phyloP scores from a whole-genome alignment of 2,113 vertebrate genomes.

The Melanotaenia duboulayi region DNA sequence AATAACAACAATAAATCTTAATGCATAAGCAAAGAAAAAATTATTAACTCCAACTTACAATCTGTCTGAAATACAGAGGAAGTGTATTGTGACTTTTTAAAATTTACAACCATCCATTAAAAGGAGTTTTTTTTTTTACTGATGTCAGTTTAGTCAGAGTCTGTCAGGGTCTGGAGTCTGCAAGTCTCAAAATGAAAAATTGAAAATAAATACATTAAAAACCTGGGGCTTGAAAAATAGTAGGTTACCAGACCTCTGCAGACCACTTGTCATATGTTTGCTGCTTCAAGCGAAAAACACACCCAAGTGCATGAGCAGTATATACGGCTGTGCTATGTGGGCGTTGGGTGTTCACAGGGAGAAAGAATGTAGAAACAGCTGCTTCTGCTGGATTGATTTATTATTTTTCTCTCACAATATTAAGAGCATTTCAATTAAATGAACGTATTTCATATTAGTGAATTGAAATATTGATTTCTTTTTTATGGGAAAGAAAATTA shows the following conservation, averaged over 20 bases:
- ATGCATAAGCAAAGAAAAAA: neutral
- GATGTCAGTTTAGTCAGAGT: neutral
- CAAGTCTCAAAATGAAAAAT: neutral
- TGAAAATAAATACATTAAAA: neutral
- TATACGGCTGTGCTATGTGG: neutral
- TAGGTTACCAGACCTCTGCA: slow-evolving; percentile 2
- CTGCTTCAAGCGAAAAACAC: neutral
- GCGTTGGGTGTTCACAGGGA: neutral
- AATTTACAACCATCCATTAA: neutral
- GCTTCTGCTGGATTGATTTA: neutral
- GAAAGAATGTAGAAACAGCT: neutral
- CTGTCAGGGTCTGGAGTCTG: neutral
- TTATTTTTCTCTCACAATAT: neutral
- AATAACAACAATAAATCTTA: neutral
- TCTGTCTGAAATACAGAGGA: neutral
- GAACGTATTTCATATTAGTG: neutral
- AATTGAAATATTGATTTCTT: neutral
- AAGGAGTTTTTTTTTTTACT: neutral
- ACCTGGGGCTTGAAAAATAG: neutral
- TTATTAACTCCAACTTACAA: neutral
- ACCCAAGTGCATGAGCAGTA: neutral
- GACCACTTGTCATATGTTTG: neutral
- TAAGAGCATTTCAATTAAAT: neutral
- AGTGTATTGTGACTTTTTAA: neutral
- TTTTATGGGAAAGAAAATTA: neutral